These are phyloP conservation scores for Platynereis dumerilii DNA, from an alignment of 2,888 invertebrate genomes.

Conservation along the genomic window DNA sequence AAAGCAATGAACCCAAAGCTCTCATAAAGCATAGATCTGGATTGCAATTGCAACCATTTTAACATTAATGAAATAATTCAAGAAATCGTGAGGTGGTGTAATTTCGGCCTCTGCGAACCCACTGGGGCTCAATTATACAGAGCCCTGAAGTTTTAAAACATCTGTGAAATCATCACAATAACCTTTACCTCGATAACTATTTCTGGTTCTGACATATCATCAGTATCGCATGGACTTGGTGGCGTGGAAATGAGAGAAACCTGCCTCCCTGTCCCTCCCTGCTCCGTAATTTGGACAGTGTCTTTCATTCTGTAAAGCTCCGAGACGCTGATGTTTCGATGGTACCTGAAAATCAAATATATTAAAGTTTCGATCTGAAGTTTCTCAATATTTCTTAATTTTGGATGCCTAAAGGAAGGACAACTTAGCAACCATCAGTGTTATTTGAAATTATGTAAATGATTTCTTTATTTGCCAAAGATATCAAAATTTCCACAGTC, in stretches of 20 bases:
- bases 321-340: slow-evolving; percentile 70
- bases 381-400: too few species aligned
- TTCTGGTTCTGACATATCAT: background rate
- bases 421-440: background rate
- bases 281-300: slow-evolving; percentile 76
- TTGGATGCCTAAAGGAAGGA: background rate
- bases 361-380: background rate
- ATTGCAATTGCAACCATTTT: too few species aligned
- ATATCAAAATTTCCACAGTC: too few species aligned
- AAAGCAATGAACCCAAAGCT: too few species aligned
- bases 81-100: too few species aligned
- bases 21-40: too few species aligned
- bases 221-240: background rate
- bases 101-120: too few species aligned
- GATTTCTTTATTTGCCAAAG: too few species aligned
- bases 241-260: slow-evolving; percentile 67
- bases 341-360: slow-evolving; percentile 58
- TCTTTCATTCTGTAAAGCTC: slow-evolving; percentile 73
- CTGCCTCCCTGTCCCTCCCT: slow-evolving; percentile 71
- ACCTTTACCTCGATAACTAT: background rate
- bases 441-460: background rate
- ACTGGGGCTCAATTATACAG: too few species aligned
- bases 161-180: too few species aligned
- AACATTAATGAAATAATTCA: too few species aligned
- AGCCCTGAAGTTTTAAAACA: too few species aligned